Conservation (phyloP, 2,113 vertebrate genomes). For the Sinocyclocheilus rhinocerous region DNA sequence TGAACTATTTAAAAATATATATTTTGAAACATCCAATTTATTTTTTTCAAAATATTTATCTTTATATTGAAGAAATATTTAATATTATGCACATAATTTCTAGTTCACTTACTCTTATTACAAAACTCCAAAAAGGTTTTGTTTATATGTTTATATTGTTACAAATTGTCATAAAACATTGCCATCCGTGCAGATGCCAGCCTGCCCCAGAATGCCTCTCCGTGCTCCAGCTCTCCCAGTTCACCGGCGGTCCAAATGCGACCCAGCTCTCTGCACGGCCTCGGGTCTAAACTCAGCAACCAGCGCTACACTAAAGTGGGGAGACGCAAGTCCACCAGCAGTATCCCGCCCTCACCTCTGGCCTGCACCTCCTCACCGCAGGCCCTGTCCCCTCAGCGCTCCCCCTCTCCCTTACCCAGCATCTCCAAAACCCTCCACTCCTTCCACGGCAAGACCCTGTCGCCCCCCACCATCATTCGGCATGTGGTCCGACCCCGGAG, state of each 20-base stretch:
- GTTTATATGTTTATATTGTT: background rate
- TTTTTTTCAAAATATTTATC: too few species aligned
- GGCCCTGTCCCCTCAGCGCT: slow-evolving; percentile 86
- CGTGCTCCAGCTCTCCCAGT: slow-evolving; percentile 90
- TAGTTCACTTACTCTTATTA: background rate
- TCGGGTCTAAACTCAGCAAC: slow-evolving; percentile 86
- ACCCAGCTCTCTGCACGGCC: slow-evolving; percentile 91
- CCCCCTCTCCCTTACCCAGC: slow-evolving; percentile 82
- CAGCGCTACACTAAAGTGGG: slow-evolving; percentile 86
- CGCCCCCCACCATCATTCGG: slow-evolving; percentile 84
- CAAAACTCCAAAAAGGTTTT: background rate
- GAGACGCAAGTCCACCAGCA: slow-evolving; percentile 96
- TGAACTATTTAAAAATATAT: too few species aligned
- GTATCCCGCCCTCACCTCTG: slow-evolving; percentile 93
- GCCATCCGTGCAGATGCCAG: slow-evolving; percentile 75
- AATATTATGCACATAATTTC: too few species aligned
- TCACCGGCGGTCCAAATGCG: slow-evolving; percentile 90
- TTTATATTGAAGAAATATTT: too few species aligned
- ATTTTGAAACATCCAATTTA: too few species aligned
- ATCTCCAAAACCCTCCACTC: slow-evolving; percentile 81
- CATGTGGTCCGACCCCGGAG: slow-evolving; percentile 83
- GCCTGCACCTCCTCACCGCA: slow-evolving; percentile 87
- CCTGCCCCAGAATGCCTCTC: slow-evolving; percentile 89
- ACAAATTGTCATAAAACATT: background rate
- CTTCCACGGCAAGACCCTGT: slow-evolving; percentile 84